Evolutionary conservation across 2,888 invertebrate species (phyloP), one percentile per base, ranked within the genome.

Genomic region (Diadromus collaris): DNA sequence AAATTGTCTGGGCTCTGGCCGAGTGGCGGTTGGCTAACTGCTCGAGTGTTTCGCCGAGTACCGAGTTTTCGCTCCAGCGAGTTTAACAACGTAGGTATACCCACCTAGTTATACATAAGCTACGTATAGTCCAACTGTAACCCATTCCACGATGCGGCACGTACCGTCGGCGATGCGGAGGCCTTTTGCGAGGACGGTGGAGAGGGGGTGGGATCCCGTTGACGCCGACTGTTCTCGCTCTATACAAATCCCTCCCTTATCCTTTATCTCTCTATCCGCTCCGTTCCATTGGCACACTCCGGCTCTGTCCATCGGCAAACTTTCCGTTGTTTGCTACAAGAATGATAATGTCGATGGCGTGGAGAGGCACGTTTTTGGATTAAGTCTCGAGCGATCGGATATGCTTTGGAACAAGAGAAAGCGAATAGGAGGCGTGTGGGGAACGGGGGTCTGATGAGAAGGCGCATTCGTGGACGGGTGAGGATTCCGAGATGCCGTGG

Each of bases 331-430:
- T 85, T 87, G 88, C 88, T 85, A 84, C 88, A 86, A 87, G 88
- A 89, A 89, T 88, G 89, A 89, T 89, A 89, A 89, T 88, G 86
- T 81, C 84, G 82, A 83, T 81, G 79, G 81, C 78, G 84, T n/a
- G 85, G 83, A 83, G 83, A 83, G 84, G 85, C 88, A 88, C 88
- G 86, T 51, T 87, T 87, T 87, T 85, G 88, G 87, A 89, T 89
- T 87, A 88, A 85, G 83, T 85, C 84, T 85, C 84, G 81, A 82
- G 81, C 73, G 71, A 69, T 69, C 51, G 68, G 80, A 65, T 73
- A 61, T 46, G 44, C 41, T 16, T 67, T 64, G 63, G 54, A 56
- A 34, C 41, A 48, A 56, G 69, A 63, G 61, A 34, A 51, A 64
- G 67, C 13, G 56, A 58, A 61, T 64, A 70, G 54, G 34, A 61